Evolutionary conservation across 2,888 invertebrate species (phyloP).

Genomic region (Acleris literana): DNA sequence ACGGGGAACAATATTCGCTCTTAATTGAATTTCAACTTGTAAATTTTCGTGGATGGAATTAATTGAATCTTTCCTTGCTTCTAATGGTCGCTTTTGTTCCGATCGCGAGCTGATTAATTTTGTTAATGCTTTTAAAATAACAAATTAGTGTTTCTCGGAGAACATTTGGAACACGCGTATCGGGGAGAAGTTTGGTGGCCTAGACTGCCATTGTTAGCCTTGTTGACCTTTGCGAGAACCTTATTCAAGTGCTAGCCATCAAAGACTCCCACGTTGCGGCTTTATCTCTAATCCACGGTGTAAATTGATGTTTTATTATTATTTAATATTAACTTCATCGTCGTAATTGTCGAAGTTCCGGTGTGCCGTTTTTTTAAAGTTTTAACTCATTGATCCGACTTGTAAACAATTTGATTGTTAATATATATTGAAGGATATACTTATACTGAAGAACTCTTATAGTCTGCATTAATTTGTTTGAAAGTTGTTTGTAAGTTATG

Average conservation of each 20-base stretch:
- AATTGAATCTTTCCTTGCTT: conserved; percentile 58
- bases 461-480: too few relatives aligned
- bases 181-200: neutral
- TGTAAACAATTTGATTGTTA: too few relatives aligned
- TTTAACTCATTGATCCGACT: too few relatives aligned
- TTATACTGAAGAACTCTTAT: too few relatives aligned
- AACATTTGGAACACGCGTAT: neutral
- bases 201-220: neutral
- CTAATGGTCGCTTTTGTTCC: conserved; percentile 43
- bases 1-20: conserved; percentile 68
- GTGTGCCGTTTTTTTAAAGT: too few relatives aligned
- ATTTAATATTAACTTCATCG: neutral
- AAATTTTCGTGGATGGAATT: conserved; percentile 72
- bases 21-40: conserved; percentile 75
- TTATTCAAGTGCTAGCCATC: conserved; percentile 9
- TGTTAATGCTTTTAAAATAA: conserved; percentile 65
- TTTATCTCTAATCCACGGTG: conserved; percentile 9
- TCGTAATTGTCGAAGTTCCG: too few relatives aligned
- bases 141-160: conserved; percentile 36
- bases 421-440: too few relatives aligned
- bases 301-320: conserved; percentile 2
- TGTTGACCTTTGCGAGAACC: conserved; percentile 16
- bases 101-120: conserved; percentile 63
- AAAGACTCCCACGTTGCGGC: conserved; percentile 12
- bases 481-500: too few relatives aligned